Percentiles rank a stretch among this genome's conserved stretches.
phyloP scores from a whole-genome alignment of 2,797 vertebrate species.

The Chelon auratus region DNA sequence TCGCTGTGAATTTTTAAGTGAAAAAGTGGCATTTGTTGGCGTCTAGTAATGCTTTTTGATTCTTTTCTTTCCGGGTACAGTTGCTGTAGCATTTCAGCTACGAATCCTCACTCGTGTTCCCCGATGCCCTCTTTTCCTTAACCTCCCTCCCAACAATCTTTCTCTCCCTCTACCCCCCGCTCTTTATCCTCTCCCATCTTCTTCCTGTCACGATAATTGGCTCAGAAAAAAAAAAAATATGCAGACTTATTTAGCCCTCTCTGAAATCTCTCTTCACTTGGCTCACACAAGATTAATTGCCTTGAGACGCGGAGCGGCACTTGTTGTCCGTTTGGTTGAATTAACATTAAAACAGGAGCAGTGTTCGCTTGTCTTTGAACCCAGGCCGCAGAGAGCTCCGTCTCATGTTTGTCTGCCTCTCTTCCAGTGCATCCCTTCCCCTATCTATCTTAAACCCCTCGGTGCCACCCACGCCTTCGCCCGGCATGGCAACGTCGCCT shows the following conservation, averaged over 20 bases:
- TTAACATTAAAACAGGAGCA: slow-evolving; percentile 50
- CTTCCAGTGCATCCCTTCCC: background rate
- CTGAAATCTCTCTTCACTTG: slow-evolving; percentile 62
- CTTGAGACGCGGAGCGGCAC: slow-evolving; percentile 54
- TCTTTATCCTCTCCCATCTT: background rate
- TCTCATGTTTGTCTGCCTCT: slow-evolving; percentile 18
- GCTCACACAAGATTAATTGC: slow-evolving; percentile 71
- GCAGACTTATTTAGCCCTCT: slow-evolving; percentile 67
- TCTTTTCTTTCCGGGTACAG: background rate
- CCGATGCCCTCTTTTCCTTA: background rate
- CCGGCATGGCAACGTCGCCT: slow-evolving; percentile 30
- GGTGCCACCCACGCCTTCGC: slow-evolving; percentile 1
- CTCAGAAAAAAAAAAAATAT: slow-evolving; percentile 58
- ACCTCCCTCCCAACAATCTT: background rate
- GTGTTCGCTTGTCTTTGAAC: slow-evolving; percentile 38
- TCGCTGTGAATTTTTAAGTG: too few species aligned
- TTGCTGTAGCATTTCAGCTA: background rate
- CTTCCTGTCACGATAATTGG: slow-evolving; percentile 72
- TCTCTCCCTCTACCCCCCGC: background rate
- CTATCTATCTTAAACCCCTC: slow-evolving; percentile 10
- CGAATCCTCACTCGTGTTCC: slow-evolving; percentile 28
- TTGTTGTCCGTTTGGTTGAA: slow-evolving; percentile 67
- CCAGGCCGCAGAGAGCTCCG: slow-evolving; percentile 2
- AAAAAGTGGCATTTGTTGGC: background rate
- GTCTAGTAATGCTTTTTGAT: background rate